These are phyloP conservation scores for Chrysogorgia sp. DNA, from an alignment of 92 coral and sea anemone species.

Conservation along the genomic window DNA sequence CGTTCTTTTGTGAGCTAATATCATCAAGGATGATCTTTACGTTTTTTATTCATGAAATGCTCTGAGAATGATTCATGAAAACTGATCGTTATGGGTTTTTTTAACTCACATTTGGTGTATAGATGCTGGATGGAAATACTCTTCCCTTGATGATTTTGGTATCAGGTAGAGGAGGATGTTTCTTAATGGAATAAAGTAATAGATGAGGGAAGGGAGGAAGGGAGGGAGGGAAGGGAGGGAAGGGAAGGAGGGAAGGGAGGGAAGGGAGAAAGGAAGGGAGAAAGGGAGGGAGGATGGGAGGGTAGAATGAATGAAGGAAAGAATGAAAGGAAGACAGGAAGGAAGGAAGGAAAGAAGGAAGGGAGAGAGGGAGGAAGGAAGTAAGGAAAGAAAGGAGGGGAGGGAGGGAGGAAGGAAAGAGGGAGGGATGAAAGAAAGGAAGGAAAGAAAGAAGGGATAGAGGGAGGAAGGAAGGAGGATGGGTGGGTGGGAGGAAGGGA, in stretches of 20 bases:
- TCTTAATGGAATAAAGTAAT: neutral
- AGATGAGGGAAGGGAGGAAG: neutral
- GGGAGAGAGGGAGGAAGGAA: neutral
- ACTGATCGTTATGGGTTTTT: too few relatives aligned
- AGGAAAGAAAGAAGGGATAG: too few relatives aligned
- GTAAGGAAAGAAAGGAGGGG: neutral
- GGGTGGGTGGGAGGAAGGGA: too few relatives aligned
- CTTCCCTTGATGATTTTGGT: slow-evolving; percentile 17
- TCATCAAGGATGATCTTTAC: too few relatives aligned
- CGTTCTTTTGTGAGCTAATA: too few relatives aligned
- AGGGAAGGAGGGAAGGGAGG: neutral
- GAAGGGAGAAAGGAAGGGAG: neutral
- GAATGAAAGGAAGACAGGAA: neutral
- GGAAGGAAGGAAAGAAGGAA: neutral
- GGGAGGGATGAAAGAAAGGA: too few relatives aligned
- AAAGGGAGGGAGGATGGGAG: neutral
- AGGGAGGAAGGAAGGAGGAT: too few relatives aligned
- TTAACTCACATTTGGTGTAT: slow-evolving; percentile 83
- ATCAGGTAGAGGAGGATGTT: neutral
- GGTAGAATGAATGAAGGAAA: neutral
- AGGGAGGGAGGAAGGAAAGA: too few relatives aligned
- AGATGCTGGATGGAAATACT: slow-evolving; percentile 68
- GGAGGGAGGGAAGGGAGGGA: neutral
- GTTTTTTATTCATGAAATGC: too few relatives aligned
- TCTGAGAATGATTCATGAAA: too few relatives aligned